Evolutionary conservation across 2,113 vertebrate species (phyloP), one percentile per base, ranked within the genome.

Genomic region (Zeus faber): DNA sequence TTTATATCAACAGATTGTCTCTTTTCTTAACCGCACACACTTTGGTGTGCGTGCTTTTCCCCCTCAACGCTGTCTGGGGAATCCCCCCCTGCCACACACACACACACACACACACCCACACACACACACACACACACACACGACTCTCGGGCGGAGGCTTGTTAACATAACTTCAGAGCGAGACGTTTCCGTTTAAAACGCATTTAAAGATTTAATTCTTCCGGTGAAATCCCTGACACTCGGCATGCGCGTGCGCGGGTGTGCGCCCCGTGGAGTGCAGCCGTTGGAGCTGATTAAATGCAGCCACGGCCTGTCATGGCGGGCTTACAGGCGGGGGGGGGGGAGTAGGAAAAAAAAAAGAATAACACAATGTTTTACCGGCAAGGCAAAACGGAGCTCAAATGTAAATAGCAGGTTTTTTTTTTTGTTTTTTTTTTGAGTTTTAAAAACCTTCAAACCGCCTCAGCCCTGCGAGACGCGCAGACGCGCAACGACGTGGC

Each of bases 381-480:
- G 69, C 65, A 9, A 79, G 77, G 84, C 81, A 85, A 85, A 87
- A 84, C 79, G 85, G 65, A 77, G 79, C 75, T 74, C 84, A 85
- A 88, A 88, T 87, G 87, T 89, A 90, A 91, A 90, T 86, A 88
- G 69, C 80, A 22, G 46, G 18, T 52, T 58, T 60, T 59, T 76
- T 82, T 79, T 87, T 79, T n/a, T n/a, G n/a, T n/a, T n/a, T n/a
- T n/a, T n/a, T n/a, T n/a, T n/a, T n/a, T n/a, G n/a, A n/a, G n/a
- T n/a, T n/a, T n/a, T n/a, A n/a, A n/a, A 81, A 74, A 81, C 80
- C 85, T 86, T 91, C 85, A 88, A 87, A 54, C 74, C 76, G 58
- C 70, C 83, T 83, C 79, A 79, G 51, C 80, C 74, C 83, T 84
- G 81, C 77, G 85, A 87, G 85, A 87, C 83, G 70, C 74, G 69